A percentile compares a stretch with the other conserved stretches of the same genome.
These are phyloP conservation scores for Tachina fera DNA, from an alignment of 2,888 invertebrate genomes.

Conservation along the genomic window DNA sequence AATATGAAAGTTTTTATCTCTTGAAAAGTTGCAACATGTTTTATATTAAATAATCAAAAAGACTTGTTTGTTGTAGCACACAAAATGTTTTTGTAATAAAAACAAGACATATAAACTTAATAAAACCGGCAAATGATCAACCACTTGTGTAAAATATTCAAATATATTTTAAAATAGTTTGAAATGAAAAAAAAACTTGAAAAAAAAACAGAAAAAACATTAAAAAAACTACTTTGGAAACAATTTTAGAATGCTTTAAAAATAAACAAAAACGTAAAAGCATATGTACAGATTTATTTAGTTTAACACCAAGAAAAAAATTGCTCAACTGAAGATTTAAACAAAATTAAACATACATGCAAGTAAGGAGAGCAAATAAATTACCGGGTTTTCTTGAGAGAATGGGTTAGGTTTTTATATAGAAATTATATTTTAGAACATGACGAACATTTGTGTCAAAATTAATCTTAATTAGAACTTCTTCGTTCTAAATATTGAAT, in stretches of 20 bases:
- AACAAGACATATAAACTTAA: conserved; percentile 20
- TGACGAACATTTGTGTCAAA: too few species aligned
- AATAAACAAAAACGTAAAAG: conserved; percentile 28
- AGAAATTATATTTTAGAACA: too few species aligned
- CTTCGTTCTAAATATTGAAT: too few species aligned
- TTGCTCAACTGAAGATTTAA: conserved; percentile 22
- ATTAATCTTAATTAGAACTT: too few species aligned
- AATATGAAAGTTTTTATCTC: not conserved
- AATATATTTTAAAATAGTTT: conserved; percentile 22
- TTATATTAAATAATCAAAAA: conserved; percentile 4
- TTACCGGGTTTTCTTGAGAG: not conserved
- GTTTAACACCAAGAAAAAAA: conserved; percentile 12
- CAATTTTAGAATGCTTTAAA: not conserved
- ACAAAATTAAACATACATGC: not conserved
- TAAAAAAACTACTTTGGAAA: conserved; percentile 11
- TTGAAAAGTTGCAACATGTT: conserved; percentile 28
- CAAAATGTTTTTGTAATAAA: conserved; percentile 11
- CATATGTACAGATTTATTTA: not conserved
- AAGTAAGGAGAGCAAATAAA: not conserved
- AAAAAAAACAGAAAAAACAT: not conserved
- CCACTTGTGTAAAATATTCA: conserved; percentile 58
- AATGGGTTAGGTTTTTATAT: too few species aligned
- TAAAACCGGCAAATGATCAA: conserved; percentile 55
- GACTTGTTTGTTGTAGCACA: conserved; percentile 4
- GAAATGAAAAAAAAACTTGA: not conserved